A percentile compares a stretch with the other conserved stretches of the same genome.
Conservation (phyloP, 2,888 invertebrate species). For the Abrostola tripartita region DNA sequence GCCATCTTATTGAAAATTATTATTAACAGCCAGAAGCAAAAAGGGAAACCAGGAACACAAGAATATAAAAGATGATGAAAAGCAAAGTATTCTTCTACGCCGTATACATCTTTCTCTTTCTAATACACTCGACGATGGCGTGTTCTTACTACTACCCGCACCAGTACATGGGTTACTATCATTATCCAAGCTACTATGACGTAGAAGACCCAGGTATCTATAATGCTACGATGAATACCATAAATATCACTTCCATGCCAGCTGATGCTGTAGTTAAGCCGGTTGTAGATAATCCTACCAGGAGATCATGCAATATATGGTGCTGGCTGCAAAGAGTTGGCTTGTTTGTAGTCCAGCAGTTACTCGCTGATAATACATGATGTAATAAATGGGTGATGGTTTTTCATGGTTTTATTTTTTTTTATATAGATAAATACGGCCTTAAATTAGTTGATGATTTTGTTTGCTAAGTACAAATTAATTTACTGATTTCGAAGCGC, state of each 20-base stretch:
- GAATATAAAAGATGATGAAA: conserved; percentile 11
- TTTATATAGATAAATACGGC: too few relatives aligned
- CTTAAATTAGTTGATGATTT: too few relatives aligned
- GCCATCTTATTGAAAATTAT: too few relatives aligned
- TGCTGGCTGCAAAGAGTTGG: conserved; percentile 72
- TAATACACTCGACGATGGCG: conserved; percentile 10
- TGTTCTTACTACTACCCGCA: conserved; percentile 41
- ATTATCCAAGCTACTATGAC: conserved; percentile 39
- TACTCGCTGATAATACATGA: conserved; percentile 67
- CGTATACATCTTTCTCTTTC: neutral
- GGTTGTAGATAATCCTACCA: conserved; percentile 12
- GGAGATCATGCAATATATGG: conserved; percentile 66
- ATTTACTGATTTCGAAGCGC: too few relatives aligned
- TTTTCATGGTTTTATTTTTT: neutral
- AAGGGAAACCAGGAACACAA: neutral
- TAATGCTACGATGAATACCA: conserved; percentile 35
- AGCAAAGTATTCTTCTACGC: fast-evolving
- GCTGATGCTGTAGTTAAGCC: neutral
- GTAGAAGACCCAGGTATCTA: conserved; percentile 25
- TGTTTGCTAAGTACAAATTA: too few relatives aligned
- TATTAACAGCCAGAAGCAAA: neutral
- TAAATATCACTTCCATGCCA: conserved; percentile 12
- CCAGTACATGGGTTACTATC: conserved; percentile 39
- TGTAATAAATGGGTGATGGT: neutral
- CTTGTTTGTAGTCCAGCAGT: conserved; percentile 71